Conservation (phyloP, 2,888 invertebrate species). For the Heteromurus nitidus region DNA sequence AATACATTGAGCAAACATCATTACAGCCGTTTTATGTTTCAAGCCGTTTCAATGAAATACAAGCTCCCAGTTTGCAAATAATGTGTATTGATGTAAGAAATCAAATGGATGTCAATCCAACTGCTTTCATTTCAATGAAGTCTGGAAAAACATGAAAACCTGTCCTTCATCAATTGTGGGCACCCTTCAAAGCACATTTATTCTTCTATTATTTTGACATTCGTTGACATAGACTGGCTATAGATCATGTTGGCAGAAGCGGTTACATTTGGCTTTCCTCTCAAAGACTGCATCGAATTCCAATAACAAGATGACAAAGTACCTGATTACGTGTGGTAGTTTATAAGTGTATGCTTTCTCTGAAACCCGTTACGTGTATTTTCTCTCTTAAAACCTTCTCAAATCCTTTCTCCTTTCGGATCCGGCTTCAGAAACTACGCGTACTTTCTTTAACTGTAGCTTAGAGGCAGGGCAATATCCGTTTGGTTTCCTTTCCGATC, state of each 20-base stretch:
- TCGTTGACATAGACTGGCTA: neutral
- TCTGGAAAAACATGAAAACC: no score
- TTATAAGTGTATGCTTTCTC: neutral
- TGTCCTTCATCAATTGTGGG: neutral
- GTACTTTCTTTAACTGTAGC: no score
- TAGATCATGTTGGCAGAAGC: neutral
- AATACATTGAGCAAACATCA: no score
- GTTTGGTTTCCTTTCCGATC: neutral
- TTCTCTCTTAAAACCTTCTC: neutral
- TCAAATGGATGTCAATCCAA: no score
- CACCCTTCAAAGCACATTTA: neutral
- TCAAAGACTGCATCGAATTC: neutral
- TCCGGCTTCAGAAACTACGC: neutral
- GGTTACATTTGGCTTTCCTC: neutral
- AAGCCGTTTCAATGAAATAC: no score
- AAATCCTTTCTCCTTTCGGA: neutral
- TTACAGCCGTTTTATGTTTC: no score
- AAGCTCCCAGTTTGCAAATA: no score
- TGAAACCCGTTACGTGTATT: neutral
- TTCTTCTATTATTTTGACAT: neutral
- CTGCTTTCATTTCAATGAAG: no score
- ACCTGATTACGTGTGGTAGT: neutral
- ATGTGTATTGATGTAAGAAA: no score
- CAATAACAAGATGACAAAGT: neutral
- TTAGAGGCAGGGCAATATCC: no score